Percentiles rank a stretch among this genome's conserved stretches.
These are phyloP conservation scores for Conus ventricosus DNA, from an alignment of 1,140 invertebrate species.

Conservation along the genomic window DNA sequence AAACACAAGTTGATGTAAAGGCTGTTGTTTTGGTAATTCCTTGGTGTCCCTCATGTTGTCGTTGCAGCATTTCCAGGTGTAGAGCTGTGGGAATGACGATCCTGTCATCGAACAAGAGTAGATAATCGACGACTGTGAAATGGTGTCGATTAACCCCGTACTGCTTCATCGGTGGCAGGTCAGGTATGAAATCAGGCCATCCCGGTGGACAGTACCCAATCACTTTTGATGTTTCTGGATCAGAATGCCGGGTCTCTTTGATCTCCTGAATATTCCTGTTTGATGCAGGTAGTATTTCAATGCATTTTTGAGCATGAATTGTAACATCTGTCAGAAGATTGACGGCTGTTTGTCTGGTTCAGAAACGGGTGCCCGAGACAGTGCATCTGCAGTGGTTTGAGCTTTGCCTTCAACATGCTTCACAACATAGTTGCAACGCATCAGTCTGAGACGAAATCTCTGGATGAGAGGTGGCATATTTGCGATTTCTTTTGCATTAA, in stretches of 20 bases:
- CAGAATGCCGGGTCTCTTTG: neutral
- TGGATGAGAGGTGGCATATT: too few species aligned
- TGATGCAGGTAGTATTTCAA: neutral
- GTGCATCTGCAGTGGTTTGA: neutral
- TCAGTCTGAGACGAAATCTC: too few species aligned
- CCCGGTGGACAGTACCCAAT: neutral
- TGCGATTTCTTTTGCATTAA: too few species aligned
- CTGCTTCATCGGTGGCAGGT: neutral
- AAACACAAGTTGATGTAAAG: too few species aligned
- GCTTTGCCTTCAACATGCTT: neutral
- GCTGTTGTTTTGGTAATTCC: too few species aligned
- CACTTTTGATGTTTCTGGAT: neutral
- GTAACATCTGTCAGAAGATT: neutral
- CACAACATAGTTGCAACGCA: too few species aligned
- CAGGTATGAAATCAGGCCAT: neutral
- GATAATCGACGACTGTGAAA: conserved; percentile 8
- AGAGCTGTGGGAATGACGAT: too few species aligned
- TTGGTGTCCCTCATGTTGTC: too few species aligned
- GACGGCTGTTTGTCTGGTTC: neutral
- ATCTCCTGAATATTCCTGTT: neutral
- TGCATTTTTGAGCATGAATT: too few species aligned
- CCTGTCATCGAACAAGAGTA: too few species aligned
- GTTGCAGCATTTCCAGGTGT: too few species aligned
- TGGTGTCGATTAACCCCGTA: conserved; percentile 40
- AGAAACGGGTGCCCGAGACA: neutral